These are phyloP conservation scores for Ammodytes marinus DNA, from an alignment of 2,113 vertebrate genomes.

Conservation along the genomic window DNA sequence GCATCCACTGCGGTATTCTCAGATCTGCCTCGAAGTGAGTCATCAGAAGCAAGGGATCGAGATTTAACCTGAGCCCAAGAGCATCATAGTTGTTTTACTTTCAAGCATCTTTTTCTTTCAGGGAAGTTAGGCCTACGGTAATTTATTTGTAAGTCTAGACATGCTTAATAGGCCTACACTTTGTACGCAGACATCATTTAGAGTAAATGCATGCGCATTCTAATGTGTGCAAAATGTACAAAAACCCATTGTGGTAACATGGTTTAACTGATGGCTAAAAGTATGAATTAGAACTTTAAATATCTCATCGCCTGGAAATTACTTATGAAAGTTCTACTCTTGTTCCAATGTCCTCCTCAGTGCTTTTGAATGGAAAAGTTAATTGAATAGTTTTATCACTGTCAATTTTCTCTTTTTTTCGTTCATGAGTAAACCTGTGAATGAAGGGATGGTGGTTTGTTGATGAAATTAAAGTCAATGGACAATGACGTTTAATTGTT, in stretches of 20 bases:
- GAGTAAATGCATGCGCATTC: slow-evolving; percentile 52
- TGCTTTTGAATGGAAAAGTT: background rate
- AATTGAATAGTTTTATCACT: slow-evolving; percentile 18
- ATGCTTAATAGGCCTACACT: slow-evolving; percentile 31
- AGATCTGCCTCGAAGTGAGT: slow-evolving; percentile 80
- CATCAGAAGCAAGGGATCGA: slow-evolving; percentile 70
- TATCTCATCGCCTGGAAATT: slow-evolving; percentile 7
- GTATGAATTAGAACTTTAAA: slow-evolving; percentile 7
- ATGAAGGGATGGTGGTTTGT: background rate
- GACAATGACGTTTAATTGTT: slow-evolving; percentile 12
- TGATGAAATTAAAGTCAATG: slow-evolving; percentile 20
- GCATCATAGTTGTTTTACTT: slow-evolving; percentile 66
- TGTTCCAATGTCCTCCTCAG: background rate
- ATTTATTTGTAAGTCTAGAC: slow-evolving; percentile 35
- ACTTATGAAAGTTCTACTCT: background rate
- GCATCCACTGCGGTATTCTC: slow-evolving; percentile 70
- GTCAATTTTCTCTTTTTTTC: slow-evolving; percentile 32
- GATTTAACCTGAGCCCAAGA: slow-evolving; percentile 60
- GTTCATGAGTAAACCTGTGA: slow-evolving; percentile 11
- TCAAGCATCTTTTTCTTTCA: slow-evolving; percentile 67
- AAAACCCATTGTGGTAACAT: slow-evolving; percentile 6
- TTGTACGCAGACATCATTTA: slow-evolving; percentile 49
- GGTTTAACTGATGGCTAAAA: background rate
- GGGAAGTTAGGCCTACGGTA: slow-evolving; percentile 44
- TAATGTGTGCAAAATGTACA: slow-evolving; percentile 13